Evolutionary conservation across 2,113 vertebrate species (phyloP).

Genomic region (zebrafish (Danio rerio)): DNA sequence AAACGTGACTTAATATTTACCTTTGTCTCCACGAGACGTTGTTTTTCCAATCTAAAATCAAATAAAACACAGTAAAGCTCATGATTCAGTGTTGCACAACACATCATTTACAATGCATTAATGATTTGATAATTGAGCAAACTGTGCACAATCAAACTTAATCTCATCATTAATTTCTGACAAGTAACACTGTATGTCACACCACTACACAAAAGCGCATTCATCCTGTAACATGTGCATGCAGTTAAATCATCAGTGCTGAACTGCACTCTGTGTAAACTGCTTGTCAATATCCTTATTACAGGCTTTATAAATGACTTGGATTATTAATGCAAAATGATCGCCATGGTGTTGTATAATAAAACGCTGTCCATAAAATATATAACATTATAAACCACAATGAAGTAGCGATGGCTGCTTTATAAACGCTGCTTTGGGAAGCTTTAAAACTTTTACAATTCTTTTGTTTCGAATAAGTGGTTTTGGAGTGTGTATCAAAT

Average conservation of each 20-base stretch:
- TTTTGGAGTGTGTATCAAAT: no score
- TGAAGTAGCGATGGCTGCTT: no score
- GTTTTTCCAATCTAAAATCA: constrained; percentile 37
- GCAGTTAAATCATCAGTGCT: not conserved
- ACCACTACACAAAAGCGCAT: not conserved
- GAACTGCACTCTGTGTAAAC: not conserved
- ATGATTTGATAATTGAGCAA: not conserved
- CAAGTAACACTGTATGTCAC: constrained; percentile 11
- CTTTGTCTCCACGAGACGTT: constrained; percentile 9
- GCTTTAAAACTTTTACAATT: no score
- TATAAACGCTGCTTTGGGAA: no score
- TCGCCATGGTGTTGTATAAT: not conserved
- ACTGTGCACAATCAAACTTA: not conserved
- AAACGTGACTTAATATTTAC: constrained; percentile 48
- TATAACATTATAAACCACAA: not conserved
- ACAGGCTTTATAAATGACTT: constrained; percentile 33
- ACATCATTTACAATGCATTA: constrained; percentile 1
- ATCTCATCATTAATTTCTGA: not conserved
- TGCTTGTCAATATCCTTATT: constrained; percentile 1
- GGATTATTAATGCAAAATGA: constrained; percentile 15
- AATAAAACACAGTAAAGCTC: not conserved
- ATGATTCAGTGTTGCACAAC: constrained; percentile 7
- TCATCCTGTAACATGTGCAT: constrained; percentile 2
- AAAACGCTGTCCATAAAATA: constrained; percentile 13
- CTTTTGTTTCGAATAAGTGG: no score